Evolutionary conservation across 2,888 invertebrate genomes (phyloP).

Genomic region (Crepidodera aurea): DNA sequence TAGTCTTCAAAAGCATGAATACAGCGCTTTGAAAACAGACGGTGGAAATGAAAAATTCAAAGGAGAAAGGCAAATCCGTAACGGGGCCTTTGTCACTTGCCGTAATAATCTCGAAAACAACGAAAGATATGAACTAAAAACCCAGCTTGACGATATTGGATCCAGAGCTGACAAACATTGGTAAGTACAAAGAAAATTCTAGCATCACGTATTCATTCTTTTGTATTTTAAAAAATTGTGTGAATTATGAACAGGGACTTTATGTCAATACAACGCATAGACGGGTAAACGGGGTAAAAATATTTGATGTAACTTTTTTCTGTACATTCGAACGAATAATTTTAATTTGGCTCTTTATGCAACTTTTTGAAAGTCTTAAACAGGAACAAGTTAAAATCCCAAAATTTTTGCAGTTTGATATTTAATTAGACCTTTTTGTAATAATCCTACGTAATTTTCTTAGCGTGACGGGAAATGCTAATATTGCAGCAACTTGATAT

Average conservation of each 20-base stretch:
- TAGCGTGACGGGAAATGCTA: slow-evolving; percentile 8
- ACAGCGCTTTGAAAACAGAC: slow-evolving; percentile 70
- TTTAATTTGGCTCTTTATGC: no score
- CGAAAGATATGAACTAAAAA: slow-evolving; percentile 79
- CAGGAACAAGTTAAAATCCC: no score
- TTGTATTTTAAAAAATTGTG: no score
- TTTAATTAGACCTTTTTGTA: slow-evolving; percentile 2
- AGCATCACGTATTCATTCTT: no score
- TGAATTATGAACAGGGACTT: no score
- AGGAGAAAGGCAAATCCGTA: slow-evolving; percentile 66
- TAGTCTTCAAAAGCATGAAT: slow-evolving; percentile 67
- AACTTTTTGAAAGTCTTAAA: no score
- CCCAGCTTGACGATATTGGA: slow-evolving; percentile 83
- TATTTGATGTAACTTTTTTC: no score
- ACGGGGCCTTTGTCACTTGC: slow-evolving; percentile 73
- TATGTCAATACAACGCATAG: no score
- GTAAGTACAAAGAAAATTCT: slow-evolving; percentile 58
- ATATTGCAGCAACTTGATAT: slow-evolving; percentile 5
- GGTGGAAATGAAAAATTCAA: slow-evolving; percentile 71
- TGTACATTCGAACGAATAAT: no score
- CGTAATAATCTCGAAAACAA: slow-evolving; percentile 69
- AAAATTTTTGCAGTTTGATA: not conserved
- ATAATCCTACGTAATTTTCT: not conserved
- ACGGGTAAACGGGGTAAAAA: no score
- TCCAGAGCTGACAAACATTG: slow-evolving; percentile 88